These are phyloP conservation scores for Eupithecia inturbata DNA, from an alignment of 2,888 invertebrate species.

Conservation along the genomic window DNA sequence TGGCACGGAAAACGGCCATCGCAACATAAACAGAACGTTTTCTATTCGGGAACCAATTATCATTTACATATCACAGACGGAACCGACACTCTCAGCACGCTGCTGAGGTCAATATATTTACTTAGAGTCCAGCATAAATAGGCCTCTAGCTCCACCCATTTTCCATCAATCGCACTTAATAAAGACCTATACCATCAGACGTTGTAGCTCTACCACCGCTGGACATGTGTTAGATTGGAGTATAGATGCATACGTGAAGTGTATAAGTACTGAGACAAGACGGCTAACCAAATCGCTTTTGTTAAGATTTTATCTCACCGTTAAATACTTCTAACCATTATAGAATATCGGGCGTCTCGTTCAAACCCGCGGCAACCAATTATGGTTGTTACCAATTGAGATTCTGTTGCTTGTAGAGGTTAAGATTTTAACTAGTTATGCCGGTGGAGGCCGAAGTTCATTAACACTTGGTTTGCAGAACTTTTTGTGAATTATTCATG, in stretches of 20 bases:
- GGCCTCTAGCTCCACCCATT: slow-evolving; percentile 58
- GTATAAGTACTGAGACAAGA: slow-evolving; percentile 81
- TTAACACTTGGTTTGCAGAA: slow-evolving; percentile 31
- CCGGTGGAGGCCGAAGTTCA: slow-evolving; percentile 26
- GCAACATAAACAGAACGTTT: slow-evolving; percentile 78
- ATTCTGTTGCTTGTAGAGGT: slow-evolving; percentile 64
- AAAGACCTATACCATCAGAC: slow-evolving; percentile 49
- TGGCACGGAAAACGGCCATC: slow-evolving; percentile 67
- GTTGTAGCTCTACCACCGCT: slow-evolving; percentile 57
- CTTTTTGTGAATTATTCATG: slow-evolving; percentile 17
- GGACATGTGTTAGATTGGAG: slow-evolving; percentile 69
- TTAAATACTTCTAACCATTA: slow-evolving; percentile 83
- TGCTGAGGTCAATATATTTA: slow-evolving; percentile 82
- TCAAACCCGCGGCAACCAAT: slow-evolving; percentile 75
- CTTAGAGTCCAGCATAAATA: slow-evolving; percentile 62
- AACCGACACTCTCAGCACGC: slow-evolving; percentile 78
- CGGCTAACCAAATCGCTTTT: slow-evolving; percentile 83
- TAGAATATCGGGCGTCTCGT: slow-evolving; percentile 75
- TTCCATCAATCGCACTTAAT: slow-evolving; percentile 44
- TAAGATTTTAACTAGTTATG: slow-evolving; percentile 32
- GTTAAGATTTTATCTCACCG: slow-evolving; percentile 83
- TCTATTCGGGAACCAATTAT: slow-evolving; percentile 82
- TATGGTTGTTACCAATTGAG: slow-evolving; percentile 69
- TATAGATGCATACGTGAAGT: slow-evolving; percentile 77
- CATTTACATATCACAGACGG: slow-evolving; percentile 82